phyloP scores from a whole-genome alignment of 2,113 vertebrate genomes.

The Perca flavescens region DNA sequence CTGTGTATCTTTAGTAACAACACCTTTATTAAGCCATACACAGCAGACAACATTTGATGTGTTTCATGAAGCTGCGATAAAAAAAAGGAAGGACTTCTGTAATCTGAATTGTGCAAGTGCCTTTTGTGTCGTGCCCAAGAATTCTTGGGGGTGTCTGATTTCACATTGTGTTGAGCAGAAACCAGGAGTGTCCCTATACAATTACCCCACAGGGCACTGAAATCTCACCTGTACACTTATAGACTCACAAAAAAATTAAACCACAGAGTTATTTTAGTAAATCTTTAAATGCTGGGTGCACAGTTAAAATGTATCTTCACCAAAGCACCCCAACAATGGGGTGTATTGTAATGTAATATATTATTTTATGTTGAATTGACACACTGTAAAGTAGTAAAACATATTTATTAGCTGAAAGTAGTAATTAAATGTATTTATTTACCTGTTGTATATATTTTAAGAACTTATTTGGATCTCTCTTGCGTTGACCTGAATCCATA shows the following conservation, averaged over 20 bases:
- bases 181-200: slow-evolving; percentile 70
- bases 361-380: neutral
- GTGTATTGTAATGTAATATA: slow-evolving; percentile 29
- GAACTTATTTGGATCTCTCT: too few species aligned
- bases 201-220: slow-evolving; percentile 45
- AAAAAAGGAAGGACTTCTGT: slow-evolving; percentile 54
- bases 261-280: slow-evolving; percentile 59
- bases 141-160: slow-evolving; percentile 79
- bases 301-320: slow-evolving; percentile 19
- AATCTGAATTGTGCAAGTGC: slow-evolving; percentile 60
- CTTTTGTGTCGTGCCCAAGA: slow-evolving; percentile 72
- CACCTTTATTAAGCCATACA: neutral
- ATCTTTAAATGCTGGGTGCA: slow-evolving; percentile 49
- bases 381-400: neutral
- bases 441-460: neutral
- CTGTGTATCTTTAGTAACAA: neutral
- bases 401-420: neutral
- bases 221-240: slow-evolving; percentile 56
- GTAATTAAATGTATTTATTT: neutral
- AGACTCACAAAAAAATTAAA: slow-evolving; percentile 40
- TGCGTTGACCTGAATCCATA: neutral
- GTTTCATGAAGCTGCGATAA: slow-evolving; percentile 14
- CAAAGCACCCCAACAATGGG: slow-evolving; percentile 21
- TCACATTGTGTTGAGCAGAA: slow-evolving; percentile 78
- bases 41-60: neutral